Evolutionary conservation across 2,797 vertebrate genomes (phyloP).

Genomic region (Schizopygopsis malacanthus): DNA sequence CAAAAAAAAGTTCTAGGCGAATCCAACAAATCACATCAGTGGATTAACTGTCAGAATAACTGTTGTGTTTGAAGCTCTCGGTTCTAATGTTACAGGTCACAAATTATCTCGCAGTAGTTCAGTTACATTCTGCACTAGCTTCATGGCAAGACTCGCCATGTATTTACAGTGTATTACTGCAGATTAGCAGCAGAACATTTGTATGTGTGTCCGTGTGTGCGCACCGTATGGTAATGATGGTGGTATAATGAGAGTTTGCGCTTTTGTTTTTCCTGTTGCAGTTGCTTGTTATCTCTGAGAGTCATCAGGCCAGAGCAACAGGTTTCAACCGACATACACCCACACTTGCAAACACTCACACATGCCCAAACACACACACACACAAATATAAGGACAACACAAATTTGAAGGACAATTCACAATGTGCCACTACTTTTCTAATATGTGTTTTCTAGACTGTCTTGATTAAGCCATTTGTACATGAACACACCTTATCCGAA

Average conservation of each 20-base stretch:
- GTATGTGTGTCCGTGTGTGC: not conserved
- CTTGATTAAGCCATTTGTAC: not conserved
- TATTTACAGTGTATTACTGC: slow-evolving; percentile 24
- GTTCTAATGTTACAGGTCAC: slow-evolving; percentile 41
- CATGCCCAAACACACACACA: slow-evolving; percentile 45
- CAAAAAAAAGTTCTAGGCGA: slow-evolving; percentile 25
- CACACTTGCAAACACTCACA: slow-evolving; percentile 55
- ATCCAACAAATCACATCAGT: slow-evolving; percentile 49
- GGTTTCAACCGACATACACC: slow-evolving; percentile 49
- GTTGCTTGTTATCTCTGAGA: slow-evolving; percentile 64
- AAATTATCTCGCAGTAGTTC: slow-evolving; percentile 23
- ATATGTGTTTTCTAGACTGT: not conserved
- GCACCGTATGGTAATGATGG: slow-evolving; percentile 39
- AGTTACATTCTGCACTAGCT: slow-evolving; percentile 20
- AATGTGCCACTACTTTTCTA: not conserved
- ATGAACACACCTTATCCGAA: not conserved
- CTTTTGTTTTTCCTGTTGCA: slow-evolving; percentile 52
- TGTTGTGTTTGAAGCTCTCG: slow-evolving; percentile 39
- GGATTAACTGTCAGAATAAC: slow-evolving; percentile 39
- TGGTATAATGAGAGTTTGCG: slow-evolving; percentile 61
- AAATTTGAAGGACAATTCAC: slow-evolving; percentile 8
- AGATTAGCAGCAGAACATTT: slow-evolving; percentile 15
- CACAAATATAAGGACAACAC: not conserved
- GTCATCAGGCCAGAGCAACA: slow-evolving; percentile 46
- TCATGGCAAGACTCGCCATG: not conserved